A percentile compares a stretch with the other conserved stretches of the same genome.
phyloP scores from a whole-genome alignment of 2,797 vertebrate genomes.

The Cetoscarus ocellatus region DNA sequence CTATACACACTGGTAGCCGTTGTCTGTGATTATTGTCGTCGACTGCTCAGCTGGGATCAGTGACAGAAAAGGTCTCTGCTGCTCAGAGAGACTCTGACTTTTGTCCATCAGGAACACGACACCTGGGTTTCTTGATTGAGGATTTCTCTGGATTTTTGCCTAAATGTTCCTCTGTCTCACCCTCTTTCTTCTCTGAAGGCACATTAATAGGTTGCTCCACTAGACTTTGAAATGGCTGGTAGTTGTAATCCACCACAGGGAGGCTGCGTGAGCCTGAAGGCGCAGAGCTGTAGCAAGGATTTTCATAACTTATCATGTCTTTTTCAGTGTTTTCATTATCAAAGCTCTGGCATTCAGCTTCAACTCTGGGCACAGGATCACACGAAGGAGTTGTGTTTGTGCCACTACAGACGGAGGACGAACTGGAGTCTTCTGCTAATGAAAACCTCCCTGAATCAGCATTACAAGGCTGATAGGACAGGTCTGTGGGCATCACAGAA shows the following conservation, averaged over 20 bases:
- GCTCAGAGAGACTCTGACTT: background rate
- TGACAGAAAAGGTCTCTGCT: slow-evolving; percentile 13
- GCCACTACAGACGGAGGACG: slow-evolving; percentile 22
- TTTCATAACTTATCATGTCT: background rate
- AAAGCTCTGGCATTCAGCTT: background rate
- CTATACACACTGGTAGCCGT: slow-evolving; percentile 64
- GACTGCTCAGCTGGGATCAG: slow-evolving; percentile 7
- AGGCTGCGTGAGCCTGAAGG: background rate
- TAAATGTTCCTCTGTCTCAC: background rate
- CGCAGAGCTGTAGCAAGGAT: background rate
- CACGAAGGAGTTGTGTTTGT: background rate
- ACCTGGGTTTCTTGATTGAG: background rate
- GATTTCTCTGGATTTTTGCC: background rate
- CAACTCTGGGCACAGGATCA: slow-evolving; percentile 4
- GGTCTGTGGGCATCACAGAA: slow-evolving; percentile 12
- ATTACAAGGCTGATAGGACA: slow-evolving; percentile 47
- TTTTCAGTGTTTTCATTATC: background rate
- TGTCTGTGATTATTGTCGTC: slow-evolving; percentile 18
- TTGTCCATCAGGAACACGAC: slow-evolving; percentile 2
- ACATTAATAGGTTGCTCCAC: slow-evolving; percentile 16
- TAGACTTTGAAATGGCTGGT: slow-evolving; percentile 51
- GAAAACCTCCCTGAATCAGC: slow-evolving; percentile 31
- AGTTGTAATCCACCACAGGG: slow-evolving; percentile 37
- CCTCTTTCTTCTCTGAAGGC: background rate
- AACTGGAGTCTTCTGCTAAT: slow-evolving; percentile 18